Evolutionary conservation across 1,140 invertebrate species (phyloP).

Genomic region (Aphelenchoides fujianensis): DNA sequence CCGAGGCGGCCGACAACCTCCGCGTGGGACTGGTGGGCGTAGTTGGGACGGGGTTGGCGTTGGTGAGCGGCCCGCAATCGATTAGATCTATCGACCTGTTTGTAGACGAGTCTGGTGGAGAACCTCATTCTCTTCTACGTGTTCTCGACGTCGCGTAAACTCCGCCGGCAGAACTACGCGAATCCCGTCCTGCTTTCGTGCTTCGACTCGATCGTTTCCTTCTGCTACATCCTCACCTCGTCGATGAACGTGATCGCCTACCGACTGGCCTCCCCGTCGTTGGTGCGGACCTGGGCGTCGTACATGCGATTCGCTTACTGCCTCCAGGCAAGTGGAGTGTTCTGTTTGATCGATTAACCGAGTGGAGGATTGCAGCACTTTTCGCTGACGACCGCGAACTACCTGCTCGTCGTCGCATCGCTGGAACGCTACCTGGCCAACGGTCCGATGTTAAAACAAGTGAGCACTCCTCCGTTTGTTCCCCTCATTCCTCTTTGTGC

Average conservation of each 20-base stretch:
- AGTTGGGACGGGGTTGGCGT: conserved; percentile 8
- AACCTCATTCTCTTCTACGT: conserved; percentile 54
- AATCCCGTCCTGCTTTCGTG: conserved; percentile 50
- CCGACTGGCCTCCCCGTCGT: conserved; percentile 5
- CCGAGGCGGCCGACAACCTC: conserved; percentile 12
- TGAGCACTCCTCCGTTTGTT: too few relatives aligned
- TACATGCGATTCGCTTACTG: conserved; percentile 52
- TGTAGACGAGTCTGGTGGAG: conserved; percentile 36
- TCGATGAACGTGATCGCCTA: conserved; percentile 47
- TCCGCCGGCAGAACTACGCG: conserved; percentile 55
- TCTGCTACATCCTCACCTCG: conserved; percentile 45
- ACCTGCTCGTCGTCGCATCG: conserved; percentile 47
- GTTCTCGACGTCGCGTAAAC: conserved; percentile 53
- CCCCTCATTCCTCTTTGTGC: too few relatives aligned
- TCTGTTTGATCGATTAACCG: too few relatives aligned
- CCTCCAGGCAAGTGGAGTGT: conserved; percentile 39
- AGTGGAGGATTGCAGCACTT: too few relatives aligned
- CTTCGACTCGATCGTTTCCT: conserved; percentile 48
- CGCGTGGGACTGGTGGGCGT: conserved; percentile 23
- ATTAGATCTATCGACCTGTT: background rate
- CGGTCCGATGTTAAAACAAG: conserved; percentile 43
- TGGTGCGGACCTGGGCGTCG: conserved; percentile 39
- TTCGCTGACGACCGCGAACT: conserved; percentile 52
- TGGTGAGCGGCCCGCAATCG: background rate
- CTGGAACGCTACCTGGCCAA: conserved; percentile 52